Evolutionary conservation across 2,888 invertebrate species (phyloP).

Genomic region (Gisinianus flammeolus): DNA sequence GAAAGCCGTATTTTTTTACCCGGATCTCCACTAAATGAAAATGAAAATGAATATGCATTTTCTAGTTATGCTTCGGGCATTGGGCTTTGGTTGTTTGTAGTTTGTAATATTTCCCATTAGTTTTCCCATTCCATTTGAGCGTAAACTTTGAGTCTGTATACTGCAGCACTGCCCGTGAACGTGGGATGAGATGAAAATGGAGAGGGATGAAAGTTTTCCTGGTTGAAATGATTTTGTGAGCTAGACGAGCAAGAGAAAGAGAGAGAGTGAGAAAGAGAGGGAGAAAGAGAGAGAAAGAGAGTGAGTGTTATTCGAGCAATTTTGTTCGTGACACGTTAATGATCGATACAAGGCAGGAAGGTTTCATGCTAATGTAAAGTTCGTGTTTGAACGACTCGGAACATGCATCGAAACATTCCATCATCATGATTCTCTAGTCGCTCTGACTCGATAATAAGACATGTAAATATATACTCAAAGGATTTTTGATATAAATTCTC

Average conservation of each 20-base stretch:
- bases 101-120: no score
- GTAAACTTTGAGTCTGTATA: no score
- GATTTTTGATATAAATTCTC: no score
- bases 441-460: no score
- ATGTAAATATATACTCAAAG: no score
- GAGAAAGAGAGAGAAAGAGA: background rate
- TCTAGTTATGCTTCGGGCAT: background rate
- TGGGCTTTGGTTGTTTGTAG: no score
- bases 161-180: no score
- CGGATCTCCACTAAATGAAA: no score
- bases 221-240: background rate
- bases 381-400: constrained; percentile 34
- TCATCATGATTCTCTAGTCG: constrained; percentile 38
- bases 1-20: no score
- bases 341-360: constrained; percentile 36
- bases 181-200: background rate
- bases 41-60: no score
- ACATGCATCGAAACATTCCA: constrained; percentile 46
- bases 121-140: no score
- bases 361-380: constrained; percentile 44
- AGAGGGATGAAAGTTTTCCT: background rate
- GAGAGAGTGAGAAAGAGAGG: background rate
- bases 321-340: constrained; percentile 45
- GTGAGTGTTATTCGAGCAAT: constrained; percentile 13
- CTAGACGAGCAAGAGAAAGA: background rate